Evolutionary conservation across 1,140 invertebrate genomes (phyloP), one percentile per base, ranked within the genome.

Genomic region (Apis cerana): DNA sequence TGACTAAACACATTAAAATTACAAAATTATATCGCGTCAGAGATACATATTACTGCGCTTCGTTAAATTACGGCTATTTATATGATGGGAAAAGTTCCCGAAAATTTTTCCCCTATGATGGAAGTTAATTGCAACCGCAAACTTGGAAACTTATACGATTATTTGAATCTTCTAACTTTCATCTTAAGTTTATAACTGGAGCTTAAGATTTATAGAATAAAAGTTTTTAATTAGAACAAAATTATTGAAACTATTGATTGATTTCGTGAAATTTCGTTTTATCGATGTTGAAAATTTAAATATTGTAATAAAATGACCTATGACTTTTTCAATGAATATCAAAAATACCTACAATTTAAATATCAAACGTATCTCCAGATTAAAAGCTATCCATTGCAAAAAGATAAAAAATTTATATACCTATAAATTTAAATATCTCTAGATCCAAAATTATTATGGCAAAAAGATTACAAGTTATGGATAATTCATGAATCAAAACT

Each of bases 121-220:
- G n/a, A 79, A 70, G 67, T 59, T 79, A 79, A 79, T 78, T 69
- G n/a, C n/a, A 21, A 2, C 23, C 3, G 43, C 1, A 3, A 79
- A 61, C 21, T 61, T 61, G 12, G 43, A 7, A 79, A 27, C 43
- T 61, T 50, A n/a, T 5, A 19, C 2, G 17, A 27, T 72, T 15
- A 0, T 58, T 75, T 27, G 19, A 48, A 19, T 68, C 1, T 7
- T 1, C 10, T 4, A 11, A 71, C 48, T 70, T 23, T 52, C n/a
- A 27, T n/a, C 21, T 21, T 11, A 21, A 70, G n/a, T 23, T 70
- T 70, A 52, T 70, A 70, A 5, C 48, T 52, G 10, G 48, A 27
- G 10, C 11, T 75, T n/a, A 64, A 27, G n/a, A 61, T 62, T 75
- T 23, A 15, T 58, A 19, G 43, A 15, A n/a, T 23, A 27, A 9